A percentile compares a stretch with the other conserved stretches of the same genome.
These are phyloP conservation scores for Actinia equina DNA, from an alignment of 64 coral and sea anemone species.

Conservation along the genomic window DNA sequence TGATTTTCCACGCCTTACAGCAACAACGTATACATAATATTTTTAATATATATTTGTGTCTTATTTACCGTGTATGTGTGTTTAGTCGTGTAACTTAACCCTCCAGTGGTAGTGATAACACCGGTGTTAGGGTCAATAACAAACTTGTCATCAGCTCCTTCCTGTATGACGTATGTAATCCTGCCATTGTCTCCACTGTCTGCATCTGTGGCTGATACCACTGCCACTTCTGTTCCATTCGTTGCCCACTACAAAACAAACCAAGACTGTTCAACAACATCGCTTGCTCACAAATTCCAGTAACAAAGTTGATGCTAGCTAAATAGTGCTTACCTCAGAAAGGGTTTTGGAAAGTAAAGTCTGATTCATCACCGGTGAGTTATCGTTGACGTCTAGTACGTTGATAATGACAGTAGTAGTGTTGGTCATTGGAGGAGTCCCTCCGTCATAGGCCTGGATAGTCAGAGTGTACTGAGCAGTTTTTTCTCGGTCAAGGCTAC, in stretches of 20 bases:
- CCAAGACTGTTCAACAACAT: not conserved
- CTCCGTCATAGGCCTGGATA: slow-evolving; percentile 68
- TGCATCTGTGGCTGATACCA: slow-evolving; percentile 43
- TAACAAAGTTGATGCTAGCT: too few species aligned
- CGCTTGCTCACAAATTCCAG: not conserved
- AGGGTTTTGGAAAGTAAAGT: not conserved
- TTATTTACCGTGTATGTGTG: slow-evolving; percentile 22
- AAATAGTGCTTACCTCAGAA: not conserved
- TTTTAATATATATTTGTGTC: too few species aligned
- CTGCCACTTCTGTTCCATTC: slow-evolving; percentile 50
- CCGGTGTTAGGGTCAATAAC: slow-evolving; percentile 51
- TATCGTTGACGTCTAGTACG: slow-evolving; percentile 78
- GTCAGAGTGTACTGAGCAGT: slow-evolving; percentile 45
- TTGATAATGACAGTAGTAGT: slow-evolving; percentile 43
- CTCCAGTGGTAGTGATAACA: slow-evolving; percentile 45
- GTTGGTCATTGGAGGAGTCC: slow-evolving; percentile 35
- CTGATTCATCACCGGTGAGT: slow-evolving; percentile 32
- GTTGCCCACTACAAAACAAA: slow-evolving; percentile 28
- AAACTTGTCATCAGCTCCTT: slow-evolving; percentile 62
- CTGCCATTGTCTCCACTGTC: slow-evolving; percentile 45
- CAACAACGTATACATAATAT: too few species aligned
- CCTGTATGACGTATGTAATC: slow-evolving; percentile 49
- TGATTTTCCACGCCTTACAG: too few species aligned
- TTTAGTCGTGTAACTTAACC: slow-evolving; percentile 18
- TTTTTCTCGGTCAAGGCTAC: slow-evolving; percentile 51